Evolutionary conservation across 2,113 vertebrate genomes (phyloP), one percentile per base, ranked within the genome.

Genomic region (Ophthalmolycus amberensis): DNA sequence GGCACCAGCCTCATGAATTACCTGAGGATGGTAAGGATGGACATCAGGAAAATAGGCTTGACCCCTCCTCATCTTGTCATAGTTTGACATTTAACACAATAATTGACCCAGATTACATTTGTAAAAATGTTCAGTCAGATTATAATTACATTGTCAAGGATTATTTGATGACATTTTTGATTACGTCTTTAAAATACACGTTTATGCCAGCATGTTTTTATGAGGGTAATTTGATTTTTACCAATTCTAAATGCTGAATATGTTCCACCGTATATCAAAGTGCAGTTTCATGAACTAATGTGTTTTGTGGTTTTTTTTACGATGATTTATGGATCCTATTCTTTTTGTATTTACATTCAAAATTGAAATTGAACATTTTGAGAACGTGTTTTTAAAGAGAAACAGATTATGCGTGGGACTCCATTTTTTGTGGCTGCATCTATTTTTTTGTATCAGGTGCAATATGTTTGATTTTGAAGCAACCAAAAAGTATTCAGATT

Each of bases 1-100:
- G 98, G 98, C 79, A 99, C 98, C 92, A 99, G 98, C 93, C 96
- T 99, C 83, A 99, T 99, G 98, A 99, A 99, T 94, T 99, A 99
- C 94, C 95, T 99, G 90, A 96, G 98, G 93, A 99, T 99, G 98
- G 98, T 99, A 95, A 98, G 97, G 67, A 58, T 78, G 70, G 75
- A 79, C 22, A 3, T 46, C 29, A 66, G 66, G 34, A 64, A 74
- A 6, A 77, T 46, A 73, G n/a, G 38, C 68, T 37, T 40, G 54
- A 44, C 44, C 34, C 16, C 9, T 18, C 4, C 18, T 15, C n/a
- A 16, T 37, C 56, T 73, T 44, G 0, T 4, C 0, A 82, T 12
- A 34, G 20, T 82, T 72, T 46, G 56, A 78, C 46, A 80, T 32
- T 87, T 76, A 32, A 32, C 32, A 32, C 32, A 32, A 3, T 16